phyloP scores from a whole-genome alignment of 2,888 invertebrate genomes.

The Crocallis elinguaria region DNA sequence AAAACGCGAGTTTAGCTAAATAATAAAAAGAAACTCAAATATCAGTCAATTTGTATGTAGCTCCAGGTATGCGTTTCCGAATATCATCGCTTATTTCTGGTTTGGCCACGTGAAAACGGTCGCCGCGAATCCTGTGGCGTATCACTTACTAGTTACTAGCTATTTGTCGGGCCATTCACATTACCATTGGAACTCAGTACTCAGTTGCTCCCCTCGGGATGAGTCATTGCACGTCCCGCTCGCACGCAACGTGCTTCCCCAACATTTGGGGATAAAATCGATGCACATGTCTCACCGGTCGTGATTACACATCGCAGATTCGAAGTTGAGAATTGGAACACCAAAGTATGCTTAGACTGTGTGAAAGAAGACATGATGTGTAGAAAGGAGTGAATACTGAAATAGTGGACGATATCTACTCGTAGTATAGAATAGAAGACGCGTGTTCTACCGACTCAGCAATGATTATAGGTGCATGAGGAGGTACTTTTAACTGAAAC shows the following conservation, averaged over 20 bases:
- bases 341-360: not conserved
- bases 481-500: too few relatives aligned
- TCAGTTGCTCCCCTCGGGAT: conserved; percentile 46
- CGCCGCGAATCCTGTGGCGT: conserved; percentile 7
- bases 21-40: too few relatives aligned
- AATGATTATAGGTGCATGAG: too few relatives aligned
- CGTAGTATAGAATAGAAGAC: too few relatives aligned
- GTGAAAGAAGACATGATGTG: too few relatives aligned
- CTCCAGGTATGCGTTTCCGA: not conserved
- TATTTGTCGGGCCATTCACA: conserved; percentile 54
- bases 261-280: conserved; percentile 28
- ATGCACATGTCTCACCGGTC: conserved; percentile 10
- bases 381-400: too few relatives aligned
- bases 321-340: not conserved
- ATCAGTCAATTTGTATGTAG: conserved; percentile 6
- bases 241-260: conserved; percentile 28
- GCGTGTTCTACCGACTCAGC: too few relatives aligned
- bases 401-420: too few relatives aligned
- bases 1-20: not conserved
- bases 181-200: conserved; percentile 46
- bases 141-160: not conserved
- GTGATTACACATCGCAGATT: not conserved
- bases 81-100: conserved; percentile 7
- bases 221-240: conserved; percentile 47
- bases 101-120: conserved; percentile 9